A percentile compares a stretch with the other conserved stretches of the same genome.
phyloP scores from a whole-genome alignment of 1,140 invertebrate genomes.

The Ladona fulva region DNA sequence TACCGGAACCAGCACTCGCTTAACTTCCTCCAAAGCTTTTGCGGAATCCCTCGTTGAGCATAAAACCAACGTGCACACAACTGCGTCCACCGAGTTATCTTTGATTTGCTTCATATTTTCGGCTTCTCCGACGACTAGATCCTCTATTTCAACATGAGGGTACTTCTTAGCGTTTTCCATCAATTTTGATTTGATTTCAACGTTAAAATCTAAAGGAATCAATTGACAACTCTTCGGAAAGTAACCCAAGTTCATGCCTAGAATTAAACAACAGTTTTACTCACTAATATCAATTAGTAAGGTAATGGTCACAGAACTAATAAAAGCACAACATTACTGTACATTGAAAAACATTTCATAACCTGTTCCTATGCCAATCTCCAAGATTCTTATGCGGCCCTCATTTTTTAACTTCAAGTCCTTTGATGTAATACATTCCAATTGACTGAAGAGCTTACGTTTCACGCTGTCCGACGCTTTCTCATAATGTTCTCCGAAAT shows the following conservation, averaged over 20 bases:
- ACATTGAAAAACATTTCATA: neutral
- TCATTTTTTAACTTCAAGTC: slow-evolving; percentile 6
- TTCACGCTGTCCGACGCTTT: neutral
- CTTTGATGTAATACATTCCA: neutral
- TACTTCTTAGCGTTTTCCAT: slow-evolving; percentile 24
- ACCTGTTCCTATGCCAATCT: slow-evolving; percentile 5
- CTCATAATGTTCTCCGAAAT: neutral
- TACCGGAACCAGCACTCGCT: slow-evolving; percentile 31
- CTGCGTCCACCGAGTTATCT: slow-evolving; percentile 29
- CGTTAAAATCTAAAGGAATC: slow-evolving; percentile 30
- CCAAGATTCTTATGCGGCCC: neutral
- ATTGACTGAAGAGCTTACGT: neutral
- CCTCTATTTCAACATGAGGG: slow-evolving; percentile 28
- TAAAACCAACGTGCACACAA: slow-evolving; percentile 30
- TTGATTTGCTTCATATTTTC: slow-evolving; percentile 28
- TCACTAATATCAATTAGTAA: neutral
- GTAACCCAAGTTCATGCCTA: slow-evolving; percentile 31
- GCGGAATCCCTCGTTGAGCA: slow-evolving; percentile 29
- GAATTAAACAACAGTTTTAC: neutral
- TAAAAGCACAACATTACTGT: too few relatives aligned
- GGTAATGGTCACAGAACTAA: neutral
- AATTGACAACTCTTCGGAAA: slow-evolving; percentile 31
- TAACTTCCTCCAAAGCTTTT: slow-evolving; percentile 29
- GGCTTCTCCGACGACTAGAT: slow-evolving; percentile 24
- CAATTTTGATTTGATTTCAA: slow-evolving; percentile 28